Conservation (phyloP, 2,888 invertebrate genomes). For the Noctua fimbriata region DNA sequence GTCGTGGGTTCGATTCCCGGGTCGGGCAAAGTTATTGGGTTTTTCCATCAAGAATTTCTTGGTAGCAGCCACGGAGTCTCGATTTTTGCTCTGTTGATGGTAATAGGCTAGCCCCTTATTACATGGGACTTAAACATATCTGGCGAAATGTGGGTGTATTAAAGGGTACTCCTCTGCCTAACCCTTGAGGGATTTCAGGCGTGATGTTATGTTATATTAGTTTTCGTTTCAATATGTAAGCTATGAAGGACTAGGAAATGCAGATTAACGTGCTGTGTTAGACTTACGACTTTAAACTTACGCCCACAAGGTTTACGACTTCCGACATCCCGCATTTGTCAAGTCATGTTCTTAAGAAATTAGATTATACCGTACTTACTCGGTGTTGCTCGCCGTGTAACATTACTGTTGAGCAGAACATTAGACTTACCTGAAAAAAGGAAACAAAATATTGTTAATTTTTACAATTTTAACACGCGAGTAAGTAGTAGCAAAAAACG, state of each 20-base stretch:
- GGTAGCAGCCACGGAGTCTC: too few relatives aligned
- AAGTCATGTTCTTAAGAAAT: constrained; percentile 38
- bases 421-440: constrained; percentile 56
- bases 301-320: constrained; percentile 27
- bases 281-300: constrained; percentile 17
- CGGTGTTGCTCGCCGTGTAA: constrained; percentile 8
- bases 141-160: too few relatives aligned
- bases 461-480: neutral
- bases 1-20: too few relatives aligned
- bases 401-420: neutral
- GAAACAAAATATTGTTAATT: constrained; percentile 19
- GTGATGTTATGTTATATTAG: neutral
- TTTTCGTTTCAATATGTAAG: neutral
- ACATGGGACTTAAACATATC: too few relatives aligned
- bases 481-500: neutral
- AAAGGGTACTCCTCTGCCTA: neutral
- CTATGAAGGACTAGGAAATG: neutral
- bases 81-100: too few relatives aligned
- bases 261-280: neutral
- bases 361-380: constrained; percentile 53
- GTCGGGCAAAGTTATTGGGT: too few relatives aligned
- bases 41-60: too few relatives aligned
- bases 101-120: too few relatives aligned
- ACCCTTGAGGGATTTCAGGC: neutral
- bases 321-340: constrained; percentile 38